These are phyloP conservation scores for Nothoprocta perdicaria DNA, from an alignment of 2,113 vertebrate species.

Conservation along the genomic window DNA sequence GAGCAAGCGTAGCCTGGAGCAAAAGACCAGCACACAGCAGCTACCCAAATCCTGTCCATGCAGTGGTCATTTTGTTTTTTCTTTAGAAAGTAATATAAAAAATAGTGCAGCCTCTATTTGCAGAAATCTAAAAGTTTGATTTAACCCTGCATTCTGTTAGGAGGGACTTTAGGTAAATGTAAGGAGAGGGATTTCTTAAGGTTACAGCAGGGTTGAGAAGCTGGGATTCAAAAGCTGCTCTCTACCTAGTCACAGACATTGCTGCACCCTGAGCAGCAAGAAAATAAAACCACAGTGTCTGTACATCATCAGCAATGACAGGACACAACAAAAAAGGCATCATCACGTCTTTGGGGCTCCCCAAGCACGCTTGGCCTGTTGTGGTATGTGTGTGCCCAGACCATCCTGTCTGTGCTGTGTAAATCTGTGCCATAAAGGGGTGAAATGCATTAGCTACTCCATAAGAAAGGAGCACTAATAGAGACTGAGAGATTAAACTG, in stretches of 20 bases:
- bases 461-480: neutral
- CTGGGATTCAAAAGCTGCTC: neutral
- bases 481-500: neutral
- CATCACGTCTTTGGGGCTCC: neutral
- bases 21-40: rapidly evolving
- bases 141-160: neutral
- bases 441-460: neutral
- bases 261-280: neutral
- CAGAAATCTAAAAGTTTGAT: neutral
- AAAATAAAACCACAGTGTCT: neutral
- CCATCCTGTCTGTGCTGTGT: neutral
- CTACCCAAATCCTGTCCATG: neutral
- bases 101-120: neutral
- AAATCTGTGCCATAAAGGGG: neutral
- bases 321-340: neutral
- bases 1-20: neutral
- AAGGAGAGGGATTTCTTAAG: neutral
- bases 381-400: rapidly evolving
- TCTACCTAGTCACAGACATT: neutral
- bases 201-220: neutral
- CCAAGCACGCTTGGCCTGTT: no score
- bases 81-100: neutral
- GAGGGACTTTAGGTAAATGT: neutral
- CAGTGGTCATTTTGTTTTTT: neutral
- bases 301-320: neutral